These are phyloP conservation scores for Brachynemurus nebulosus DNA, from an alignment of 2,888 invertebrate genomes.

Conservation along the genomic window DNA sequence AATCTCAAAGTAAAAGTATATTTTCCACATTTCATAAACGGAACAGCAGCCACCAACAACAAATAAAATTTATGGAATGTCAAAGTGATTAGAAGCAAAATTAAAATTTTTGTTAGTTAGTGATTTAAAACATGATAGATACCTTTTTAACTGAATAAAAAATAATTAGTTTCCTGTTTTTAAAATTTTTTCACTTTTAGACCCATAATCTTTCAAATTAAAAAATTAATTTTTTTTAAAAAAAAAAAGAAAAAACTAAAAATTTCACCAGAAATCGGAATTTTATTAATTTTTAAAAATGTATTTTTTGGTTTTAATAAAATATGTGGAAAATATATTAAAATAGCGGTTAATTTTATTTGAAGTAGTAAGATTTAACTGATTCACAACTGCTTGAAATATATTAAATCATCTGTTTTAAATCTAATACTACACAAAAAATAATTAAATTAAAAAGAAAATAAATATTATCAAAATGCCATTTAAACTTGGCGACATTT, in stretches of 20 bases:
- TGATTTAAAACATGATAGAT: neutral
- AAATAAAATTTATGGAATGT: too few species aligned
- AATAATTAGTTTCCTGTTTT: too few species aligned
- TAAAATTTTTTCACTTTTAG: too few species aligned
- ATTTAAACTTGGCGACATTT: neutral
- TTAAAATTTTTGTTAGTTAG: neutral
- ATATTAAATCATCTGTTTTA: too few species aligned
- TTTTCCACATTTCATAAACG: slow-evolving; percentile 1
- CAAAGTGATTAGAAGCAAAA: slow-evolving; percentile 1
- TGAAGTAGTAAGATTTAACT: neutral
- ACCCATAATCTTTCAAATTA: too few species aligned
- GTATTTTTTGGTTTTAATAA: too few species aligned
- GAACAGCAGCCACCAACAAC: too few species aligned
- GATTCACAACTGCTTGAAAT: neutral
- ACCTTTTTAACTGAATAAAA: neutral
- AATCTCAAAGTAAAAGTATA: neutral
- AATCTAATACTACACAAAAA: too few species aligned
- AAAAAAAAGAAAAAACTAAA: too few species aligned
- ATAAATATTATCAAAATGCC: neutral
- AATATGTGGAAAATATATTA: slow-evolving; percentile 1
- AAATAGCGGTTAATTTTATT: neutral
- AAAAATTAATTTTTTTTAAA: too few species aligned
- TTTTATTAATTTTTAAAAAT: too few species aligned
- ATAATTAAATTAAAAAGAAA: neutral
- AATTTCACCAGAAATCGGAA: too few species aligned